Base-by-base conservation (phyloP, 2,113 vertebrate species). In the Syngnathus scovelli region DNA sequence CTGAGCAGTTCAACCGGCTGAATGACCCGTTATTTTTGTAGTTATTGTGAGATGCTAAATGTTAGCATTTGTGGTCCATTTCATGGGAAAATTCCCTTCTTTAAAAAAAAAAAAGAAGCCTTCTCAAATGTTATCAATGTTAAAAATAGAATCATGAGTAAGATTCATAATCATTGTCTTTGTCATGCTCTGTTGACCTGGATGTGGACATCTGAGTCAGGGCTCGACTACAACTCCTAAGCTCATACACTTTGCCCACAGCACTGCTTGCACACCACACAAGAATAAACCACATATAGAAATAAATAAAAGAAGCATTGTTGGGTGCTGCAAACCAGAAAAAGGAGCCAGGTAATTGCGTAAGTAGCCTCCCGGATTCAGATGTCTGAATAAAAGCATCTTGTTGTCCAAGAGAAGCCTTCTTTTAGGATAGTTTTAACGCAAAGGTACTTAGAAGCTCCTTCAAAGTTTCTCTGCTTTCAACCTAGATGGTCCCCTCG, bases 391-490 rank as follows among this genome's bases (percentile, higher is more conserved):
- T 79, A 79, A 78, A 83, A 59, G 43, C 82, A 72, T 68, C 66
- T 66, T 56, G 75, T 78, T 84, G 80, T 81, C 72, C 55, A 69
- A 66, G 83, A 74, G 83, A 76, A 90, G 88, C 85, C 66, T 88
- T 85, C 23, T 87, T 76, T 82, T 69, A 68, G 68, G 81, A 84
- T 90, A 80, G 83, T 81, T 93, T 90, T 75, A 46, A 85, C 83
- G 92, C 82, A 84, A 86, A 87, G 89, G 89, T 91, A 85, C 87
- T 89, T 91, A 87, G 91, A 92, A 92, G 90, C 89, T 83, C 85
- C 80, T 83, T 85, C 72, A 89, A 92, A 80, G 72, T 86, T 66
- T 75, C 69, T 71, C 75, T 78, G 77, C 78, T 81, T 83, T 91
- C 68, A 66, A 71, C 71, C 89, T 85, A 84, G 87, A 83, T 71